phyloP scores from a whole-genome alignment of 2,797 vertebrate species.

The Pelobates cultripes region DNA sequence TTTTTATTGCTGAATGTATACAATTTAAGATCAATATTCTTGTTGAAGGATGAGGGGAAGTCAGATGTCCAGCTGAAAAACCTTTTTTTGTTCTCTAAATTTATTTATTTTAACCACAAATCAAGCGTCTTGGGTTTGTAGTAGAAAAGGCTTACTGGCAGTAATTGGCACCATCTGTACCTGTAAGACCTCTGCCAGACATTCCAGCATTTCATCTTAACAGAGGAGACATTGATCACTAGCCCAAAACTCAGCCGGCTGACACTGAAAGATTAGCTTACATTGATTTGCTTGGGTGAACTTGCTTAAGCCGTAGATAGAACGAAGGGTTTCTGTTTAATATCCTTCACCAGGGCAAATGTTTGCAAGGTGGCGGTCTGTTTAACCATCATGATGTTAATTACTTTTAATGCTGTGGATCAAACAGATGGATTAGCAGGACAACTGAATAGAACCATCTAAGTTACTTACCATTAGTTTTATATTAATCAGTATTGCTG shows the following conservation, averaged over 20 bases:
- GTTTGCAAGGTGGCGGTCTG: constrained; percentile 73
- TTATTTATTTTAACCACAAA: constrained; percentile 71
- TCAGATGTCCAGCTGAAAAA: constrained; percentile 76
- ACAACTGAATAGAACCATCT: constrained; percentile 5
- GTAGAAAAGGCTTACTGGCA: constrained; percentile 78
- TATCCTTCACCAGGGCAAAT: constrained; percentile 69
- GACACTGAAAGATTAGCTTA: constrained; percentile 84
- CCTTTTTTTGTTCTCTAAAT: constrained; percentile 63
- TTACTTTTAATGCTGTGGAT: constrained; percentile 65
- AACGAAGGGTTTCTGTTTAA: constrained; percentile 70
- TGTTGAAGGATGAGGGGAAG: constrained; percentile 61
- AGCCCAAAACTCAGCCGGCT: constrained; percentile 77
- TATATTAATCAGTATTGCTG: too few species aligned
- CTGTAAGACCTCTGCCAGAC: constrained; percentile 77
- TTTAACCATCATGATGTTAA: constrained; percentile 61
- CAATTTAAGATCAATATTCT: too few species aligned
- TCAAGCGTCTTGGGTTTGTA: constrained; percentile 78
- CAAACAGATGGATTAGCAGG: constrained; percentile 57
- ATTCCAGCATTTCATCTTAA: constrained; percentile 78
- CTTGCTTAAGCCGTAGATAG: constrained; percentile 71
- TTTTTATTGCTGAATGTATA: too few species aligned
- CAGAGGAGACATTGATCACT: constrained; percentile 80
- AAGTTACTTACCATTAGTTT: too few species aligned
- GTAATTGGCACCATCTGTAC: constrained; percentile 89
- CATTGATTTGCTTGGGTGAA: constrained; percentile 86